Conservation (phyloP, 2,113 vertebrate species). For the Dicaeum eximium region DNA sequence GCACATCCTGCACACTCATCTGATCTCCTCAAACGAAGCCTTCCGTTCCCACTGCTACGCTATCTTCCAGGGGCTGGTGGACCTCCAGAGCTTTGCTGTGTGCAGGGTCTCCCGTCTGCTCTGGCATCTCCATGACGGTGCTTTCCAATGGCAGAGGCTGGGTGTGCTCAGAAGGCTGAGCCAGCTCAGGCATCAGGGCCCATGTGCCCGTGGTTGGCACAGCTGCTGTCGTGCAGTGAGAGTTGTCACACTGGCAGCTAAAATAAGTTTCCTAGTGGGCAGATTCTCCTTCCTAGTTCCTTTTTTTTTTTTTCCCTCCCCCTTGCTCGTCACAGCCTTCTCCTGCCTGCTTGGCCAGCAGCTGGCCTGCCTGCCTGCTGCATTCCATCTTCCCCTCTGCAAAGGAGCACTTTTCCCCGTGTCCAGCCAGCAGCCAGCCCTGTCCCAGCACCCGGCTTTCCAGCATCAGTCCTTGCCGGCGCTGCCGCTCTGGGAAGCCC, state of each 20-base stretch:
- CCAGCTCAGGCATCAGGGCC: background rate
- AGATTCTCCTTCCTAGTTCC: slow-evolving; percentile 13
- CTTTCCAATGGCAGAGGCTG: background rate
- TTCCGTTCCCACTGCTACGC: background rate
- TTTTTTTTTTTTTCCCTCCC: background rate
- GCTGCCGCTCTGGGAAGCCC: background rate
- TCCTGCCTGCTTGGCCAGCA: background rate
- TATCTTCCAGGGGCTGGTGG: background rate
- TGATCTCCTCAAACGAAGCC: background rate
- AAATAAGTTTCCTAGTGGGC: background rate
- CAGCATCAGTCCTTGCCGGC: rapidly evolving
- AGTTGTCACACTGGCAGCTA: background rate
- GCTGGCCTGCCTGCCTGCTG: background rate
- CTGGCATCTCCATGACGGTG: rapidly evolving
- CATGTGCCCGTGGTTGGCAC: rapidly evolving
- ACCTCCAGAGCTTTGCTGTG: background rate
- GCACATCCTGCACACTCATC: background rate
- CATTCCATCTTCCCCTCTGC: background rate
- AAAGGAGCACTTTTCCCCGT: rapidly evolving
- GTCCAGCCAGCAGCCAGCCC: background rate
- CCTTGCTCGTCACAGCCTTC: background rate
- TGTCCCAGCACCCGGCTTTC: background rate
- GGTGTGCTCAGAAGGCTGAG: background rate
- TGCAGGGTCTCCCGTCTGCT: background rate
- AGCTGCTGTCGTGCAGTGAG: background rate